phyloP scores from a whole-genome alignment of 2,888 invertebrate genomes.

The Lasioglossum leucozonium region DNA sequence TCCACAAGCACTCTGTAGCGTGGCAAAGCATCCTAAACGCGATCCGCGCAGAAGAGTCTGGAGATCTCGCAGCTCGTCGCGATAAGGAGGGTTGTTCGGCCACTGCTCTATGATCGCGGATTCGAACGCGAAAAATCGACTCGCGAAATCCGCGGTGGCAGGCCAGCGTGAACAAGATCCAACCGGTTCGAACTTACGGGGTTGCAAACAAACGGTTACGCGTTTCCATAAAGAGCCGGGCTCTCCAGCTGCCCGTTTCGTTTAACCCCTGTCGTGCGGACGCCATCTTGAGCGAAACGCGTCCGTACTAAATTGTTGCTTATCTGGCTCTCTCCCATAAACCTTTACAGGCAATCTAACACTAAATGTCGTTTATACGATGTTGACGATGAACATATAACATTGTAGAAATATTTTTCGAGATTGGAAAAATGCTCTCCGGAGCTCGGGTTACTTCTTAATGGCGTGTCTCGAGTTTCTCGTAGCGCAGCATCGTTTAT shows the following conservation, averaged over 20 bases:
- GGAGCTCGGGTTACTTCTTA: too few species aligned
- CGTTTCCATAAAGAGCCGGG: slow-evolving; percentile 14
- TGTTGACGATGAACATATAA: too few species aligned
- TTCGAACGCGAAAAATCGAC: slow-evolving; percentile 43
- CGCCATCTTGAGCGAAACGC: not conserved
- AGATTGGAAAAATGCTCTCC: too few species aligned
- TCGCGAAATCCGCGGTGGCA: slow-evolving; percentile 35
- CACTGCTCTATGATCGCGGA: slow-evolving; percentile 11
- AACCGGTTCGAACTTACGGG: slow-evolving; percentile 60
- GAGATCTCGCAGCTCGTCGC: not conserved
- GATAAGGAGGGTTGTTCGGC: slow-evolving; percentile 33
- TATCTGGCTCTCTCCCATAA: not conserved
- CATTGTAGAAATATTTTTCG: too few species aligned
- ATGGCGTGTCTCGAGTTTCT: too few species aligned
- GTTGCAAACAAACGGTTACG: slow-evolving; percentile 44
- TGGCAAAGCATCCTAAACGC: not conserved
- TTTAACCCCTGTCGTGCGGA: not conserved
- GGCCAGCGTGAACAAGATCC: slow-evolving; percentile 48
- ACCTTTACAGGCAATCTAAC: not conserved
- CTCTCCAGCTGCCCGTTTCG: not conserved
- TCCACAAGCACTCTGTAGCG: too few species aligned
- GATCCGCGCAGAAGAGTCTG: not conserved
- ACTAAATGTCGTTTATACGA: too few species aligned
- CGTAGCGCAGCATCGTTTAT: too few species aligned
- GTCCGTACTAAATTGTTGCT: not conserved